Evolutionary conservation across 2,797 vertebrate species (phyloP), one percentile per base, ranked within the genome.

Genomic region (Cheirogaleus major): DNA sequence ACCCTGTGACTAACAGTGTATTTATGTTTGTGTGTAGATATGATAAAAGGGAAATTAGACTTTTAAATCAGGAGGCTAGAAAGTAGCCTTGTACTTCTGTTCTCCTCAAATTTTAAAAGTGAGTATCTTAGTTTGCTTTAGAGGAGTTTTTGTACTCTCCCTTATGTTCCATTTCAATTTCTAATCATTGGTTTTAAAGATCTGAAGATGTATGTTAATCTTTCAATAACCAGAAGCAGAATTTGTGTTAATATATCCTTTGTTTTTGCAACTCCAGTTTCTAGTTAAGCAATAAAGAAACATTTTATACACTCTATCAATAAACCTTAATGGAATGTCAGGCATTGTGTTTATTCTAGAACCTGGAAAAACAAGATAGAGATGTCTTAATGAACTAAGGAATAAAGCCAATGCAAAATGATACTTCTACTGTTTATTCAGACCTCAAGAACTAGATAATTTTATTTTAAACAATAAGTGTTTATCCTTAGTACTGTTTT

Each of bases 11-110:
- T 50, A 92, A 91, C 50, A 17, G 10, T 96, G 69, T 95, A 57
- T 92, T 93, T 80, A 59, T 57, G 13, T 43, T 2, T 80, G 25
- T 79, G 45, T 52, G 18, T n/a, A 84, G 55, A 75, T 48, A 84
- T 32, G 55, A 84, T 91, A 95, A 94, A 94, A 84, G n/a, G 17
- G n/a, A 95, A 88, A 85, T 95, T 81, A 88, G 30, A 86, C 57
- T 94, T 97, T 87, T 78, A 92, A 96, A 89, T 80, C 30, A 93
- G 65, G 32, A 35, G 2, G 11, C 25, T 95, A 94, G 80, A 69
- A 93, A 70, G 30, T 41, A 92, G n/a, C 5, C 73, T 57, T 80
- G 3, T 25, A 79, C 9, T 52, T 91, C 91, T 94, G 38, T 95
- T 80, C 63, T 85, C 35, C 30, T 55, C 23, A 91, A 93, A 10